These are phyloP conservation scores for Neolamprologus multifasciatus DNA, from an alignment of 2,797 vertebrate genomes.

Conservation along the genomic window DNA sequence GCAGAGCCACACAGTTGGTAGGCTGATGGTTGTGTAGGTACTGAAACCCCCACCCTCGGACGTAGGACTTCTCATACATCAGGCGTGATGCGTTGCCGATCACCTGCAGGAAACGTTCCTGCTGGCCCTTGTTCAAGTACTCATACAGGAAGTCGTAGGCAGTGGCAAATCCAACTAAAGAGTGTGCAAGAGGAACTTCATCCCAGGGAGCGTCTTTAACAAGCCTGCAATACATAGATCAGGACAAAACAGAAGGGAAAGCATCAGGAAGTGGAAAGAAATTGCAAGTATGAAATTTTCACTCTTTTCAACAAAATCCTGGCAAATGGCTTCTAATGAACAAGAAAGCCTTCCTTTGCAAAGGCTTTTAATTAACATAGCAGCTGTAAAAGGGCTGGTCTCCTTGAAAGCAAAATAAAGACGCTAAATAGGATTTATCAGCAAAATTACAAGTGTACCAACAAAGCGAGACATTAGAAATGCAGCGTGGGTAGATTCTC, in stretches of 20 bases:
- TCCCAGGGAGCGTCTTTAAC: conserved; percentile 97
- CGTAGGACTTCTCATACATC: conserved; percentile 94
- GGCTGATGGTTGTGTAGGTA: conserved; percentile 99
- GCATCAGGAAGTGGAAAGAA: neutral
- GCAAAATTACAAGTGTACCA: conserved; percentile 2
- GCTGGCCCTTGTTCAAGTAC: conserved; percentile 87
- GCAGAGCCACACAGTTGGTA: conserved; percentile 96
- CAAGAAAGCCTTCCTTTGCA: neutral
- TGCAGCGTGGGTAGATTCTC: neutral
- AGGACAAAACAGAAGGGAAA: neutral
- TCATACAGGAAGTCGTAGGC: conserved; percentile 95
- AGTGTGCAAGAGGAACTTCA: conserved; percentile 95
- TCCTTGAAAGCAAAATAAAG: conserved; percentile 12
- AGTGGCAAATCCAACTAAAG: conserved; percentile 93
- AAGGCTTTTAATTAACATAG: conserved; percentile 6
- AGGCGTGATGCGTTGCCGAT: conserved; percentile 90
- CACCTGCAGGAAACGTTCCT: conserved; percentile 92
- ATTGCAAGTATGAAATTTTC: neutral
- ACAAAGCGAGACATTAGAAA: conserved; percentile 14
- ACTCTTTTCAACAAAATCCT: neutral
- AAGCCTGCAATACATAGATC: conserved; percentile 78
- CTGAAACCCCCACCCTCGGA: conserved; percentile 96
- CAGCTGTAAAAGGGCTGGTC: neutral
- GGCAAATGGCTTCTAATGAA: neutral
- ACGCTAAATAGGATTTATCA: conserved; percentile 14